Evolutionary conservation across 2,113 vertebrate genomes (phyloP).

Genomic region (Prionailurus bengalensis): DNA sequence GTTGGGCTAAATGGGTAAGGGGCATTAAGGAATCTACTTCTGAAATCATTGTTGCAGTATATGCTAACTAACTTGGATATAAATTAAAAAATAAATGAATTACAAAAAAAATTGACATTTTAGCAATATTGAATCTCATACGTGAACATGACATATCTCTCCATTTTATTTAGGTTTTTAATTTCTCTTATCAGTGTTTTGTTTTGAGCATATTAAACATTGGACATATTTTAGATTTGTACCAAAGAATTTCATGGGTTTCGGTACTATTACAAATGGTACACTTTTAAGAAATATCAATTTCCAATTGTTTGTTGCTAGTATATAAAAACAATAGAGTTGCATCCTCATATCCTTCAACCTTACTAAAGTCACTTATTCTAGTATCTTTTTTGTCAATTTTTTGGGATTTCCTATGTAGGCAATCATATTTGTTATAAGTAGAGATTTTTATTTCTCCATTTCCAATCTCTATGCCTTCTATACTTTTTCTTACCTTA

Average conservation of each 20-base stretch:
- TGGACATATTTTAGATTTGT: slow-evolving; percentile 7
- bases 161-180: slow-evolving; percentile 9
- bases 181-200: neutral
- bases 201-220: neutral
- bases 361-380: neutral
- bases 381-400: neutral
- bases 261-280: neutral
- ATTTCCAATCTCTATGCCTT: neutral
- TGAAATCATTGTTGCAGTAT: too few relatives aligned
- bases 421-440: neutral
- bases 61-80: too few relatives aligned
- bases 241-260: neutral
- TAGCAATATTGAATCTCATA: neutral
- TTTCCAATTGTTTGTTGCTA: neutral
- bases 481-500: neutral
- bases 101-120: neutral
- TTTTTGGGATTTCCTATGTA: neutral
- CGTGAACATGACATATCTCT: neutral
- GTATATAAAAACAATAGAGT: slow-evolving; percentile 10
- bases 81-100: too few relatives aligned
- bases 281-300: neutral
- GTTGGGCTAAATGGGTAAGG: too few relatives aligned
- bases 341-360: neutral
- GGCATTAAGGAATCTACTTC: too few relatives aligned
- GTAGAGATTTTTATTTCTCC: slow-evolving; percentile 8